These are phyloP conservation scores for Solea solea DNA, from an alignment of 2,113 vertebrate species.

Conservation along the genomic window DNA sequence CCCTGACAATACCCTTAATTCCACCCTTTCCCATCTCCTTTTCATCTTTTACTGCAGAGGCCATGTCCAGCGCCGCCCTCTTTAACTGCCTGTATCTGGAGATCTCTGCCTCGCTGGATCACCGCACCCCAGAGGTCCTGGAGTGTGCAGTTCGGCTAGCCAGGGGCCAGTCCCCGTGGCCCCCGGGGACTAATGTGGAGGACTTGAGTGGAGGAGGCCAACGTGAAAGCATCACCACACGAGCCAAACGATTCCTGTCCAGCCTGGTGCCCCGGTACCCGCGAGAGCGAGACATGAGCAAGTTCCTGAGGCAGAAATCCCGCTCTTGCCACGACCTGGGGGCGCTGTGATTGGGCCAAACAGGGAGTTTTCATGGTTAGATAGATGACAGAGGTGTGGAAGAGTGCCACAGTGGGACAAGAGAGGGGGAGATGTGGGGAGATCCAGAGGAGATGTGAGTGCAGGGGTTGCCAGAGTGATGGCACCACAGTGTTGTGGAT, in stretches of 20 bases:
- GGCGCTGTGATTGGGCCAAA: conserved; percentile 68
- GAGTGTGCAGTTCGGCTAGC: conserved; percentile 86
- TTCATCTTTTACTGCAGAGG: conserved; percentile 76
- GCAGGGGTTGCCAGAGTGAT: conserved; percentile 24
- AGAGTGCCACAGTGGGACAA: conserved; percentile 9
- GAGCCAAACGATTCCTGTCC: conserved; percentile 88
- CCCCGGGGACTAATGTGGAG: conserved; percentile 57
- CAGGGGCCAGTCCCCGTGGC: conserved; percentile 79
- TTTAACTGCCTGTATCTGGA: conserved; percentile 88
- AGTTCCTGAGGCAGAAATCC: conserved; percentile 89
- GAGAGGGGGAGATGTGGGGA: conserved; percentile 11
- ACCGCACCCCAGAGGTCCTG: conserved; percentile 86
- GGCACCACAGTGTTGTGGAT: conserved; percentile 33
- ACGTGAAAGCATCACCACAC: conserved; percentile 87
- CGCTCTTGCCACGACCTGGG: conserved; percentile 90
- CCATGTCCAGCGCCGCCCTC: conserved; percentile 85
- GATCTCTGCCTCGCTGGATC: conserved; percentile 89
- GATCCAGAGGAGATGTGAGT: conserved; percentile 19
- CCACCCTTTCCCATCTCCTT: background rate
- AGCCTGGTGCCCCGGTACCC: conserved; percentile 85
- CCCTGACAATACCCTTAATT: no score
- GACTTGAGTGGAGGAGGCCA: conserved; percentile 73
- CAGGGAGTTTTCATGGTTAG: background rate
- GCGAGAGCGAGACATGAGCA: conserved; percentile 76
- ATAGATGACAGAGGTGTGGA: conserved; percentile 4